phyloP scores from a whole-genome alignment of 2,797 vertebrate species.

The Fundulus diaphanus region DNA sequence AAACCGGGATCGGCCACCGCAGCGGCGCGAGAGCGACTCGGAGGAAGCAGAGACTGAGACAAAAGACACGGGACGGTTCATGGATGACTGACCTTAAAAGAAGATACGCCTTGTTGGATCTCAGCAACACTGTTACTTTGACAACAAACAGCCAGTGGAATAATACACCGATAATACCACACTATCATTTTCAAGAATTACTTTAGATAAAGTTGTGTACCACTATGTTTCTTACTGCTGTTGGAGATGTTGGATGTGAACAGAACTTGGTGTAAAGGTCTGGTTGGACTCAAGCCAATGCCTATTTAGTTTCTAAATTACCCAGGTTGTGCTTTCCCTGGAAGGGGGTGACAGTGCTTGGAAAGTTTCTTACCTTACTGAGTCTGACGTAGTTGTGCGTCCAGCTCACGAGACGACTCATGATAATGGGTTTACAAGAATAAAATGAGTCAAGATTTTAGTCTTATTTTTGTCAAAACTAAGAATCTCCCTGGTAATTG shows the following conservation, averaged over 20 bases:
- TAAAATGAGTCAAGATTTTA: too few species aligned
- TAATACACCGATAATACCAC: not conserved
- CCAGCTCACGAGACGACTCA: too few species aligned
- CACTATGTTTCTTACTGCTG: not conserved
- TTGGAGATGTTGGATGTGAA: not conserved
- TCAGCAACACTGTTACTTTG: slow-evolving; percentile 36
- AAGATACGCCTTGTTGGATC: slow-evolving; percentile 42
- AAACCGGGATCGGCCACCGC: slow-evolving; percentile 57
- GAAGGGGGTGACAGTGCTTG: too few species aligned
- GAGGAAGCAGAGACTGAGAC: slow-evolving; percentile 38
- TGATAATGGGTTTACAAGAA: too few species aligned
- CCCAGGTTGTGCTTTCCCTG: too few species aligned
- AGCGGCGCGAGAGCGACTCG: slow-evolving; percentile 52
- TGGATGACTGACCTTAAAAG: slow-evolving; percentile 55
- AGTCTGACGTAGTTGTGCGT: too few species aligned
- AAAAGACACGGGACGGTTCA: slow-evolving; percentile 47
- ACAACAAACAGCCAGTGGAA: slow-evolving; percentile 28
- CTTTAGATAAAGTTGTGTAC: slow-evolving; percentile 4
- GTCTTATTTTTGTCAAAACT: too few species aligned
- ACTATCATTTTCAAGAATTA: not conserved
- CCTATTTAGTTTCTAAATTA: too few species aligned
- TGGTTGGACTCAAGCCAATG: too few species aligned
- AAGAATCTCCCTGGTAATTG: not conserved
- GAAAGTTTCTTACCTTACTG: too few species aligned
- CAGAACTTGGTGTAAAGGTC: not conserved